phyloP scores from a whole-genome alignment of 2,113 vertebrate genomes.

The Dipodomys merriami region DNA sequence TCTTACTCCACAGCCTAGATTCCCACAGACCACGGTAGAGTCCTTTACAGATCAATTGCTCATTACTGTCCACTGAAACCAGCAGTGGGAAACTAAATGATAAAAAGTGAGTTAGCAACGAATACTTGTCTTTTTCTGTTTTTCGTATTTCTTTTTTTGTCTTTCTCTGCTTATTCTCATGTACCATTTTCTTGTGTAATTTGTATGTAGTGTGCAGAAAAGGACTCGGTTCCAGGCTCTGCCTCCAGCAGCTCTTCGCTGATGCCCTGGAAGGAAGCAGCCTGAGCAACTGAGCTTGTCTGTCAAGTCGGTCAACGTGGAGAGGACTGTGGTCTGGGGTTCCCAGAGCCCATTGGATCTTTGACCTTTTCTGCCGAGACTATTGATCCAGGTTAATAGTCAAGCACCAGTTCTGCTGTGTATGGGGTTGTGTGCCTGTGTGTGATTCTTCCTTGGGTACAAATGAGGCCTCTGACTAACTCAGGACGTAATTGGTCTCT shows the following conservation, averaged over 20 bases:
- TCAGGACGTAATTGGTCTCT: conserved; percentile 60
- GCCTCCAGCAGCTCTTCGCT: conserved; percentile 57
- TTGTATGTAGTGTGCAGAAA: conserved; percentile 11
- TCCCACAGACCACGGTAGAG: not conserved
- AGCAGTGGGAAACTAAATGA: conserved; percentile 14
- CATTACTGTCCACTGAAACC: conserved; percentile 23
- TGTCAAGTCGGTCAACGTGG: conserved; percentile 74
- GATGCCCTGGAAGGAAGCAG: conserved; percentile 46
- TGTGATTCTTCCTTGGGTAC: conserved; percentile 51
- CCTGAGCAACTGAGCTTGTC: conserved; percentile 71
- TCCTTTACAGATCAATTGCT: not conserved
- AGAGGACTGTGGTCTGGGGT: conserved; percentile 74
- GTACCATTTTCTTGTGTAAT: not conserved
- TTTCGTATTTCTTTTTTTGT: conserved; percentile 20
- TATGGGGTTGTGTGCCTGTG: conserved; percentile 35
- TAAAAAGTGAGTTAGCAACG: not conserved
- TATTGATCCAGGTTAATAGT: conserved; percentile 78
- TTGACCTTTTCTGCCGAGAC: conserved; percentile 74
- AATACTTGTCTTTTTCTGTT: not conserved
- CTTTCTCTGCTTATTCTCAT: conserved; percentile 11
- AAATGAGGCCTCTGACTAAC: conserved; percentile 61
- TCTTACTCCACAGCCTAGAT: not conserved
- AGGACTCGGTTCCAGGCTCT: conserved; percentile 5
- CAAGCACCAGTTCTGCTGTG: conserved; percentile 59
- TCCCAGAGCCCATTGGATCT: conserved; percentile 75